These are phyloP conservation scores for Argentina silus DNA, from an alignment of 2,797 vertebrate genomes.

Conservation along the genomic window DNA sequence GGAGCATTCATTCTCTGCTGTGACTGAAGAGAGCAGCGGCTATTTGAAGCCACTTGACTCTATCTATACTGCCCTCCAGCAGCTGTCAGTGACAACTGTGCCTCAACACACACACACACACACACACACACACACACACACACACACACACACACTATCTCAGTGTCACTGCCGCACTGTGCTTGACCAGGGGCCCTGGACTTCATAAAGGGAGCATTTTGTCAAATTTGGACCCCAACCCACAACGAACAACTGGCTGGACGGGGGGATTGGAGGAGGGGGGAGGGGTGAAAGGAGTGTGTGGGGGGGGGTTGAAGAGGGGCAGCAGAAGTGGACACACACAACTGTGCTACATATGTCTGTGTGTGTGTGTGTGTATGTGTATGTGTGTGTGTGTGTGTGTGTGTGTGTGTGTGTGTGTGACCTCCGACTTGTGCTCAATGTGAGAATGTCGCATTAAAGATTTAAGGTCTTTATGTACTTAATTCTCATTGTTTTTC, in stretches of 20 bases:
- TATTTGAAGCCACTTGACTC: constrained; percentile 87
- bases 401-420: constrained; percentile 43
- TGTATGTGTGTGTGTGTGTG: constrained; percentile 28
- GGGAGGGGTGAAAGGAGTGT: constrained; percentile 22
- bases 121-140: constrained; percentile 79
- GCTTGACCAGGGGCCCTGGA: constrained; percentile 72
- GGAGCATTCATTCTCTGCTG: constrained; percentile 51
- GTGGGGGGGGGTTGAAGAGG: too few relatives aligned
- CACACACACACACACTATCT: constrained; percentile 73
- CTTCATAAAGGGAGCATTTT: constrained; percentile 82
- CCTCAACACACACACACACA: constrained; percentile 78
- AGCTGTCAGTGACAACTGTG: constrained; percentile 98
- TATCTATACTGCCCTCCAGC: constrained; percentile 78
- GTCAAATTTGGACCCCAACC: constrained; percentile 71
- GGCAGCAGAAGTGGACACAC: constrained; percentile 53
- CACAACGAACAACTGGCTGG: constrained; percentile 73
- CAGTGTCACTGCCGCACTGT: constrained; percentile 72
- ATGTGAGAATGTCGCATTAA: constrained; percentile 12
- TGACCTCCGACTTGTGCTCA: constrained; percentile 63
- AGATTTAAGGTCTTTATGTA: constrained; percentile 20
- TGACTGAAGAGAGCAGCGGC: constrained; percentile 77
- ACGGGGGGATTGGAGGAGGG: constrained; percentile 35
- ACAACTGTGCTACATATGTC: constrained; percentile 58
- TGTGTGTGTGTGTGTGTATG: constrained; percentile 33
- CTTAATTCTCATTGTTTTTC: constrained; percentile 19